These are phyloP conservation scores for Thamnophis elegans DNA, from an alignment of 2,797 vertebrate species.

Conservation along the genomic window DNA sequence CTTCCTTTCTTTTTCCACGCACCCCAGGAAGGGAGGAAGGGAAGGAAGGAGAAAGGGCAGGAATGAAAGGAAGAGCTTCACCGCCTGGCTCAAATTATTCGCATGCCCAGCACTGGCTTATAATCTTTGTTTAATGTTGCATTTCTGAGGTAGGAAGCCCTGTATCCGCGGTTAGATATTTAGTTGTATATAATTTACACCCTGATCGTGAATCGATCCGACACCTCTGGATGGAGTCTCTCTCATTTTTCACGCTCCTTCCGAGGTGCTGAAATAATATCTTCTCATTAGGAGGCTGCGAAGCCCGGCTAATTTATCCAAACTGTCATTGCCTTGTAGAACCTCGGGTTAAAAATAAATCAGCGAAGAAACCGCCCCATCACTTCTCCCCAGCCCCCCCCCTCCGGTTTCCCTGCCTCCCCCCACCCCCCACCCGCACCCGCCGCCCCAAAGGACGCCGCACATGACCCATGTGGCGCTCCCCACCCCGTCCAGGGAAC, in stretches of 20 bases:
- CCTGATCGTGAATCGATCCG: conserved; percentile 92
- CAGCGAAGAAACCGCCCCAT: conserved; percentile 75
- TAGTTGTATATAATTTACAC: conserved; percentile 83
- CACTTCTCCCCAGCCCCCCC: neutral
- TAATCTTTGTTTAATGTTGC: conserved; percentile 81
- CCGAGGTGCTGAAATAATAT: conserved; percentile 90
- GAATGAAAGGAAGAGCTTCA: neutral
- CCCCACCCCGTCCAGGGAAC: conserved; percentile 53
- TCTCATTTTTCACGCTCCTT: conserved; percentile 89
- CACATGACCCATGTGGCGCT: conserved; percentile 68
- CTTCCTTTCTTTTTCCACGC: neutral
- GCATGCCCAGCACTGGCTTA: conserved; percentile 49
- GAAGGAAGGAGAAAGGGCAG: neutral
- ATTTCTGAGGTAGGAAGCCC: conserved; percentile 78
- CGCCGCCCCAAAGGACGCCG: conserved; percentile 43
- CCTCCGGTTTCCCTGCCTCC: neutral
- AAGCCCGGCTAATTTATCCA: conserved; percentile 94
- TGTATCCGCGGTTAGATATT: conserved; percentile 77
- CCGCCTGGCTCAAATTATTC: conserved; percentile 31
- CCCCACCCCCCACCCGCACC: conserved; percentile 59
- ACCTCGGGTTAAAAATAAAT: conserved; percentile 97
- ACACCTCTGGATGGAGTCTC: conserved; percentile 85
- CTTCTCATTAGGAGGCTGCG: conserved; percentile 92
- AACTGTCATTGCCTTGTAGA: conserved; percentile 92
- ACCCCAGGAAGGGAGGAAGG: neutral